Base-by-base conservation (phyloP, 1,140 invertebrate species). In the Leguminivora glycinivorella region DNA sequence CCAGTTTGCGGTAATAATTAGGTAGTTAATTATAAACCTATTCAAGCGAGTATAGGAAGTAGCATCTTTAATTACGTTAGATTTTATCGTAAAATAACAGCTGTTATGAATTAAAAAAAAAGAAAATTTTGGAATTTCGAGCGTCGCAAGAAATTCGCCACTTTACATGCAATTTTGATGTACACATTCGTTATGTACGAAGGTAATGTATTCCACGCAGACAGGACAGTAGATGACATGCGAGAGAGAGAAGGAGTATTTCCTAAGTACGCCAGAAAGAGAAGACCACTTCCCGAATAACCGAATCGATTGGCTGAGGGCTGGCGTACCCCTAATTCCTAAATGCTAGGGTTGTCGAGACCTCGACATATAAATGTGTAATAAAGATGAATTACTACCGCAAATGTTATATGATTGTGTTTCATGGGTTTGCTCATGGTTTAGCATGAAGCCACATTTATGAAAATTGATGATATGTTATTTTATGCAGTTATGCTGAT, bases 271-370 rank as follows among this genome's bases (percentile, higher is more conserved):
- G 82, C 56, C 68, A 75, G 78, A 80, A 73, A 79, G 77, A 76
- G 78, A 70, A 56, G 47, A 58, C 74, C 72, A 79, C 76, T 82
- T 81, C 75, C 87, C 83, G 81, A 87, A 86, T 89, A 78, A 74
- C 69, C 67, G 72, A 85, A 88, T 88, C 85, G 84, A 88, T 89
- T 84, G 83, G 71, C 77, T 56, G 76, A 73, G 75, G 76, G 75
- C 77, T 79, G 77, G 76, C 83, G 70, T 83, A 81, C 84, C 87
- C 87, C 81, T 79, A 81, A 86, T 85, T 74, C 74, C 78, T 77
- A 80, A 79, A 72, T 75, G 71, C 68, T 74, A 82, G 80, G 82
- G 82, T 75, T 82, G 82, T 75, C 80, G 58, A 29, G 24, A 26
- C 56, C 56, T 26, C 56, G 5, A 63, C 58, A 63, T 29, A 52